Evolutionary conservation across 2,888 invertebrate species (phyloP), one percentile per base, ranked within the genome.

Genomic region (Ochropleura plecta): DNA sequence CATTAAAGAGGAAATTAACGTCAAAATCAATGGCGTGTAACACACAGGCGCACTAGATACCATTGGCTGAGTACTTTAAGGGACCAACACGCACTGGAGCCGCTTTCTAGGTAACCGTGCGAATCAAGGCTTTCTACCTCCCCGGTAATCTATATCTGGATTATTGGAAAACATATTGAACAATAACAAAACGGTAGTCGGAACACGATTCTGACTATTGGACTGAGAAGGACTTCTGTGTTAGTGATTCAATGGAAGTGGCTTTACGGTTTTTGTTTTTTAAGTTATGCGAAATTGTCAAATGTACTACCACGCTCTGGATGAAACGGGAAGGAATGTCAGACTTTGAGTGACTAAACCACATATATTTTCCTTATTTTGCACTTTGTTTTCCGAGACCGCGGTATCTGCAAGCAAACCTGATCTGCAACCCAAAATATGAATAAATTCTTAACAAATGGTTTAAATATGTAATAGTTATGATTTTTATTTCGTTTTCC

Each of bases 161-260:
- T 95, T 95, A 95, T 95, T 95, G 93, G 93, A 94, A 93, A 95
- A 95, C 95, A 95, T 96, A 95, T 95, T 94, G 95, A 94, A 95
- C 95, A 95, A 95, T 95, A 95, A 94, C 92, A 90, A 92, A 95
- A 95, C 95, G 95, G 95, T 94, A 95, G 95, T 93, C 92, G 81
- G 83, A 89, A 91, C 95, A 95, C 95, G 94, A 95, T 88, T 92
- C 90, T 83, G 88, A 83, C 85, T 90, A 89, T 90, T 88, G 86
- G 86, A 90, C 90, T 91, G 87, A 83, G 86, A 89, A 86, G 85
- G 76, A 55, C 62, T 62, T 69, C 3, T 57, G 60, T 55, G 78
- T 85, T 57, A 72, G 4, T 89, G 65, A 81, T 62, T 59, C 7
- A 70, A 87, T 93, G 87, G 93, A 93, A 88, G 87, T 73, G 91